Base-by-base conservation (phyloP, 2,113 vertebrate species). In the Pedetes capensis region DNA sequence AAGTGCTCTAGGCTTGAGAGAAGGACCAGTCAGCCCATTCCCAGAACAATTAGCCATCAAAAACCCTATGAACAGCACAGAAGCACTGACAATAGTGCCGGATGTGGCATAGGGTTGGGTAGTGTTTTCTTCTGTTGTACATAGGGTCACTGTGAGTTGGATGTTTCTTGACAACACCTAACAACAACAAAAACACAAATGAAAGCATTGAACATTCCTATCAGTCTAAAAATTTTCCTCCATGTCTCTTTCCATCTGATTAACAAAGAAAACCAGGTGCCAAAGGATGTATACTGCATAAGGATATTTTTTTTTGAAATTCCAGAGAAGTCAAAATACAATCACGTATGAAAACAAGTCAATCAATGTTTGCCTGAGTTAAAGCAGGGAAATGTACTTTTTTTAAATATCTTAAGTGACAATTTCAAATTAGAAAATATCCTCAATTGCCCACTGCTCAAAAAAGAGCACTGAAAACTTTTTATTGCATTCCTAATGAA, bases 341-440 rank as follows among this genome's bases (percentile, higher is more conserved):
- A 87, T 51, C 27, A 53, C 66, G 27, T 49, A 42, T 32, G 39
- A 63, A 44, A 51, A 95, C 91, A 87, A 39, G 16, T 5, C 7
- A 49, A 27, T 9, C 9, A 66, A 64, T 59, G 2, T 1, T 59
- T 76, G 20, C 18, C 37, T 85, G 42, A 4, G 2, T 79, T 22
- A 89, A 4, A 75, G 37, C 20, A 37, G 27, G 39, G 27, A 63
- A 75, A 68, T 10, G 79, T 7, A 63, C 4, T 71, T 64, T n/a
- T 75, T 7, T 13, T n/a, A n/a, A 68, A 44, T 63, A 68, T 8
- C 29, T 18, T 37, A 79, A 76, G 29, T 47, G 7, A 34, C 53
- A 1, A 69, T 84, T 93, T 87, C 11, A 66, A 80, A 80, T 34
- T 91, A 66, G 55, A 94, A 93, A 83, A 86, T 89, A 20, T 69